Percentiles rank a stretch among this genome's conserved stretches.
Evolutionary conservation across 2,797 vertebrate species (phyloP).

Genomic region (Petrocephalus schoutedeni): DNA sequence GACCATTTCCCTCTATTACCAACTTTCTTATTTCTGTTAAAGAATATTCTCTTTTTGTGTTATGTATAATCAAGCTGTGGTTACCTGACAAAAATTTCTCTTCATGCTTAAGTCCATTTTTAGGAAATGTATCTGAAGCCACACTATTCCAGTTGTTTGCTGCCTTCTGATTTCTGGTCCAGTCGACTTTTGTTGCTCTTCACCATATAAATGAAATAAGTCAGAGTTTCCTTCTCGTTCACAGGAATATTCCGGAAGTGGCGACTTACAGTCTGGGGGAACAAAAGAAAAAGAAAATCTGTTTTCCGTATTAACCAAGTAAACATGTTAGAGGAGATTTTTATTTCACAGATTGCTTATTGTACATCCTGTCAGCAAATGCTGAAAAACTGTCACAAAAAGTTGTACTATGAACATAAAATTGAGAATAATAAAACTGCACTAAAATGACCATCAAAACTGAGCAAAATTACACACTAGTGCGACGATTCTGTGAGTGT

Average conservation of each 20-base stretch:
- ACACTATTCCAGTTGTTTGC: constrained; percentile 82
- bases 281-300: not conserved
- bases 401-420: not conserved
- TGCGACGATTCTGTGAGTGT: too few species aligned
- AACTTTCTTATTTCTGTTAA: not conserved
- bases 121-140: not conserved
- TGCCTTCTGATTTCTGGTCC: constrained; percentile 86
- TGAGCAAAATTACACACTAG: too few species aligned
- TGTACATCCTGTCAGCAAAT: not conserved
- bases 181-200: constrained; percentile 95
- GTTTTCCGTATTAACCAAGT: not conserved
- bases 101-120: constrained; percentile 18
- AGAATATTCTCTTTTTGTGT: constrained; percentile 8
- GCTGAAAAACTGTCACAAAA: not conserved
- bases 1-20: not conserved
- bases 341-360: not conserved
- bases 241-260: constrained; percentile 98
- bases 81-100: constrained; percentile 2
- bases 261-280: constrained; percentile 85
- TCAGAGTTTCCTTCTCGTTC: constrained; percentile 96
- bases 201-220: constrained; percentile 98
- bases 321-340: not conserved
- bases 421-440: not conserved
- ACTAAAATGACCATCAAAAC: not conserved
- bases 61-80: constrained; percentile 3